Evolutionary conservation across 2,113 vertebrate species (phyloP), one percentile per base, ranked within the genome.

Genomic region (Pollachius pollachius): DNA sequence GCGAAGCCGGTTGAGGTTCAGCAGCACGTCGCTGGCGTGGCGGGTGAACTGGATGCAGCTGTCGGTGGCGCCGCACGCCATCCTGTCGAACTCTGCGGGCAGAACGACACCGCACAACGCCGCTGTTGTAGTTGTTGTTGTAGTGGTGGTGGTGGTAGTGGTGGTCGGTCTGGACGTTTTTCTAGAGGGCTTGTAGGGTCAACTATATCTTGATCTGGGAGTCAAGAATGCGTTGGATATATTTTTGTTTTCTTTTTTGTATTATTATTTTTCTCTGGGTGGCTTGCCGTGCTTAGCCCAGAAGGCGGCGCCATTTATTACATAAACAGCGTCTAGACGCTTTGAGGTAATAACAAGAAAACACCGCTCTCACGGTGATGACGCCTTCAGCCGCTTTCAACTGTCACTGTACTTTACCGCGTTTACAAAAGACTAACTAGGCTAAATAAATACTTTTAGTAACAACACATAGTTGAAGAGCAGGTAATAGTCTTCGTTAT

Each of bases 11-110:
- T 98, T 99, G 74, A 99, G 94, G 72, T 99, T 99, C 85, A 99
- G 94, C 70, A 99, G 94, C 25, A 99, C 97, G 2, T 98, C 97
- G 15, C 96, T 97, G 0, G 97, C 97, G 0, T 99, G 97, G 72
- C 97, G 95, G 1, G 97, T 99, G 90, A 99, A 99, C 83, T 99
- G 97, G 89, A 99, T 98, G 90, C 97, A 99, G 91, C 97, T 97
- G 92, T 99, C 97, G 78, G 96, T 95, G 7, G 94, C 94, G 0
- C 95, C 94, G 0, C 95, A 96, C 88, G 97, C 94, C 97, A 99
- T 99, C 85, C 92, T 82, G 89, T 93, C 84, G 80, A 94, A 84
- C 90, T 92, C 90, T 81, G 64, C 64, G 67, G 74, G 65, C 1
- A 76, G 5, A 62, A 54, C 12, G 8, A 27, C 41, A 54, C 23